phyloP scores from a whole-genome alignment of 1,140 invertebrate genomes.

The Magallana ariakensis region DNA sequence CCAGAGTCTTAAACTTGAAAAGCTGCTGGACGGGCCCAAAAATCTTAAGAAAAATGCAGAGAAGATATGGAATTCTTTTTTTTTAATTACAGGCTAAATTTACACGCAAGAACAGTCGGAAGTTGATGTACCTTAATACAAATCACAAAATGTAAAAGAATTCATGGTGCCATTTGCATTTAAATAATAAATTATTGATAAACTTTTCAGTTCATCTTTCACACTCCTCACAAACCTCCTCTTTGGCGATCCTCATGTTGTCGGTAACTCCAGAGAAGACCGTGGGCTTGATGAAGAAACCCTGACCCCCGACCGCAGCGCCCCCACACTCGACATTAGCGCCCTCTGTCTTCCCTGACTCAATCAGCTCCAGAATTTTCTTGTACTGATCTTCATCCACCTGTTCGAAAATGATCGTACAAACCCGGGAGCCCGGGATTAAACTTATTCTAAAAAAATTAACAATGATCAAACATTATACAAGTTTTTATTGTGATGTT shows the following conservation, averaged over 20 bases:
- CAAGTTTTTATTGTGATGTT: too few relatives aligned
- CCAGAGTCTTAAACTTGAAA: slow-evolving; percentile 91
- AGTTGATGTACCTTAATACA: too few relatives aligned
- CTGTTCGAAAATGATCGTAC: slow-evolving; percentile 67
- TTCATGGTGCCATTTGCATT: too few relatives aligned
- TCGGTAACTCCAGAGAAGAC: slow-evolving; percentile 96
- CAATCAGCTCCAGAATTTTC: slow-evolving; percentile 89
- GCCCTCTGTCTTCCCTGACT: slow-evolving; percentile 90
- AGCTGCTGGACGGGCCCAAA: slow-evolving; percentile 96
- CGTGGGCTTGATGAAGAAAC: slow-evolving; percentile 96
- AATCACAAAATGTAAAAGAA: too few relatives aligned
- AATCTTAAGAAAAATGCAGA: slow-evolving; percentile 83
- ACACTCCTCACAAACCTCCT: slow-evolving; percentile 84
- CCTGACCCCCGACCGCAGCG: slow-evolving; percentile 84
- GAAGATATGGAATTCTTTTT: too few relatives aligned
- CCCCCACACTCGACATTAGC: slow-evolving; percentile 93
- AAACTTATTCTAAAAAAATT: too few relatives aligned
- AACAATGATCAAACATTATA: too few relatives aligned
- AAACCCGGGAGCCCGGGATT: too few relatives aligned
- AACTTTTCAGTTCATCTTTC: too few relatives aligned
- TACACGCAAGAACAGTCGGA: too few relatives aligned
- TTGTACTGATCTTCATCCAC: slow-evolving; percentile 91
- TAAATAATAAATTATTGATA: too few relatives aligned
- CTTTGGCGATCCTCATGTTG: slow-evolving; percentile 93
- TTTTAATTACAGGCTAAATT: too few relatives aligned